phyloP scores from a whole-genome alignment of 2,888 invertebrate genomes.

The Eustalomyia histrio region DNA sequence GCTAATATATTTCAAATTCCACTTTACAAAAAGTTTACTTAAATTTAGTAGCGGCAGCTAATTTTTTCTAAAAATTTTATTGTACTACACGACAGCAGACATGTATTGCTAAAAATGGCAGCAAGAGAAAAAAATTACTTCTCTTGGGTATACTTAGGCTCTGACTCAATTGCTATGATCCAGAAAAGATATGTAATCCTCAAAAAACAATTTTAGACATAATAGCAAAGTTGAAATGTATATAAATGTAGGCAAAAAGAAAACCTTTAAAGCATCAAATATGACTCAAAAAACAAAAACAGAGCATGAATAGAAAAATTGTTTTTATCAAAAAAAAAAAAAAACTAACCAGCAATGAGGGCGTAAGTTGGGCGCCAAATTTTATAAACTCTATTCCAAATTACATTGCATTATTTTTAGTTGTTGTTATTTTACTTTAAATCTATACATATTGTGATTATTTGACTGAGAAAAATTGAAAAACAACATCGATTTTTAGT shows the following conservation, averaged over 20 bases:
- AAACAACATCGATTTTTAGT: constrained; percentile 48
- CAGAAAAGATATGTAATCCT: neutral
- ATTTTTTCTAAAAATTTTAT: too few species aligned
- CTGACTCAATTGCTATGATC: too few species aligned
- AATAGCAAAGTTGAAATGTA: neutral
- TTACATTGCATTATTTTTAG: neutral
- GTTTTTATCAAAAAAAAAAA: neutral
- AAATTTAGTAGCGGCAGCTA: too few species aligned
- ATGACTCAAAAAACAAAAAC: neutral
- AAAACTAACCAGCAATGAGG: neutral
- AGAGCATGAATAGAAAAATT: neutral
- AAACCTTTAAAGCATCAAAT: neutral
- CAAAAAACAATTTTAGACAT: neutral
- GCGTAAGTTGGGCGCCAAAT: neutral
- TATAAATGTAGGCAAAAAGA: neutral
- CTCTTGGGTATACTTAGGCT: too few species aligned
- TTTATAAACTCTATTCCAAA: neutral
- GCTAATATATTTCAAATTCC: too few species aligned
- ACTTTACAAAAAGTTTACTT: too few species aligned
- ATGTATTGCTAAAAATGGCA: too few species aligned
- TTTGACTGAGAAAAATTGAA: neutral
- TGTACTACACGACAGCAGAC: too few species aligned
- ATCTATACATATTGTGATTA: constrained; percentile 11
- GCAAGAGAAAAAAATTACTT: too few species aligned
- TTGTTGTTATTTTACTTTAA: neutral